These are phyloP conservation scores for Pocillopora meandrina DNA, from an alignment of 92 coral and sea anemone genomes.

Conservation along the genomic window DNA sequence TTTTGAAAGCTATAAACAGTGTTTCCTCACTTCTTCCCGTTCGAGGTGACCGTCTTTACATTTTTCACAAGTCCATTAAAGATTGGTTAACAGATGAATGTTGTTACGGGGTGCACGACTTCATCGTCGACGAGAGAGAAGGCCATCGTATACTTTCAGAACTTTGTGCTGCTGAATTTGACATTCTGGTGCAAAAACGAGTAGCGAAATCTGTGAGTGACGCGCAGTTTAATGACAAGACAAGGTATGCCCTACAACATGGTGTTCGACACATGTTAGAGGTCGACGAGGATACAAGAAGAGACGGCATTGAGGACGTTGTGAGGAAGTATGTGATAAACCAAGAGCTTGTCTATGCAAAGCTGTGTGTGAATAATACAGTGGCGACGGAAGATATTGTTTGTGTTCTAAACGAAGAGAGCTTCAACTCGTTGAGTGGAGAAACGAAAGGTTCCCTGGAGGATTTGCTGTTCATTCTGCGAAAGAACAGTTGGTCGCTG, in stretches of 20 bases:
- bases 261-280: constrained; percentile 21
- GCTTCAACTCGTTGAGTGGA: background rate
- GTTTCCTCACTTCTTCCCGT: constrained; percentile 53
- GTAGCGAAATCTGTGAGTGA: background rate
- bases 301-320: background rate
- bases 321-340: constrained; percentile 2
- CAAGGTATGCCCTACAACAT: constrained; percentile 21
- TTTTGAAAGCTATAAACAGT: constrained; percentile 10
- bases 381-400: constrained; percentile 6
- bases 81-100: constrained; percentile 44
- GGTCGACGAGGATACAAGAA: background rate
- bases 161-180: constrained; percentile 26
- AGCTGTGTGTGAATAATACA: constrained; percentile 12
- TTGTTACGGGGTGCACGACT: constrained; percentile 11
- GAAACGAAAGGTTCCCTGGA: constrained; percentile 1
- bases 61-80: constrained; percentile 60
- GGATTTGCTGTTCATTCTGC: background rate
- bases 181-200: background rate
- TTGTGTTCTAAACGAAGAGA: background rate
- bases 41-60: constrained; percentile 33
- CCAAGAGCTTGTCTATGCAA: constrained; percentile 9
- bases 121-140: constrained; percentile 27
- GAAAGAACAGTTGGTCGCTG: background rate
- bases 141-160: constrained; percentile 48
- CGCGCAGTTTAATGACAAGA: background rate